Conservation (phyloP, 2,113 vertebrate species). For the Lamprologus ornatipinnis region DNA sequence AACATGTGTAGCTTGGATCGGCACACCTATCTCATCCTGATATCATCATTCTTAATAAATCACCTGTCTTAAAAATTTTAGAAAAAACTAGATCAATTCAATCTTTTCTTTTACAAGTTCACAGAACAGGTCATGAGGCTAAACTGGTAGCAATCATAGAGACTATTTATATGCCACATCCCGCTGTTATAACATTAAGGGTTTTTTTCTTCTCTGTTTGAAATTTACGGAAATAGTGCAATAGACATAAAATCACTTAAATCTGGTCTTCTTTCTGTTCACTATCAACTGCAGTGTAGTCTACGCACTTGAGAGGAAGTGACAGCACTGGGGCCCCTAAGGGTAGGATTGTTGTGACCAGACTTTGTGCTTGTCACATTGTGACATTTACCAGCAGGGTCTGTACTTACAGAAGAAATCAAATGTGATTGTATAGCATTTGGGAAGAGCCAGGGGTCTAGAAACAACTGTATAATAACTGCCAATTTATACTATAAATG, state of each 20-base stretch:
- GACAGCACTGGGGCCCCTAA: conserved; percentile 52
- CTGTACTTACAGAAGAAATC: conserved; percentile 47
- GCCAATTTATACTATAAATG: not conserved
- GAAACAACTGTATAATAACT: conserved; percentile 8
- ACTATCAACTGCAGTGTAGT: conserved; percentile 27
- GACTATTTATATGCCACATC: not conserved
- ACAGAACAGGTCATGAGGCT: not conserved
- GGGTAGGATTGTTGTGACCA: conserved; percentile 44
- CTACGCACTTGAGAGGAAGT: conserved; percentile 51
- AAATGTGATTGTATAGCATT: conserved; percentile 64
- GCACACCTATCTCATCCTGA: not conserved
- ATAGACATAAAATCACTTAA: conserved; percentile 18
- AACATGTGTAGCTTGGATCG: not conserved
- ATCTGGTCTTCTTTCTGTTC: conserved; percentile 11
- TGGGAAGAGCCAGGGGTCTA: not conserved
- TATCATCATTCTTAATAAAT: not conserved
- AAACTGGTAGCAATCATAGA: not conserved
- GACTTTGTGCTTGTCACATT: conserved; percentile 55
- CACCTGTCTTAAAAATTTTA: not conserved
- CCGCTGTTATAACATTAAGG: not conserved
- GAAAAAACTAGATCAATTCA: not conserved
- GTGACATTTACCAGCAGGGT: conserved; percentile 73
- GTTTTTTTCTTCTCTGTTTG: accelerated
- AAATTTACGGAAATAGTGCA: conserved; percentile 1
- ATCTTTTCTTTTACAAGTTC: not conserved